Conservation (phyloP, 2,888 invertebrate species). For the Amblyjoppa proteus region DNA sequence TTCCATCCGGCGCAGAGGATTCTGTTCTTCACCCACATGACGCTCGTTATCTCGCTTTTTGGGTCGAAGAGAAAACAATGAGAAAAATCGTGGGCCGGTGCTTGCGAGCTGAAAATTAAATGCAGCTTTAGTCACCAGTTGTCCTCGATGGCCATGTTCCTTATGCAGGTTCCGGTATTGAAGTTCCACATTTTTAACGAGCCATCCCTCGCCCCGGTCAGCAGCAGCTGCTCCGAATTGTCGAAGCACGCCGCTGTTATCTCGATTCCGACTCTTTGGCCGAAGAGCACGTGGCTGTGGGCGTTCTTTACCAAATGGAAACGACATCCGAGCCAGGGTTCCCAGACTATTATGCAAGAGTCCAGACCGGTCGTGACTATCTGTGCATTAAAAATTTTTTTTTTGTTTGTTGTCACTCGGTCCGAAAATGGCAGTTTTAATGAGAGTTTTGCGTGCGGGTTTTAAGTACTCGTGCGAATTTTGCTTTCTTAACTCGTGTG, state of each 20-base stretch:
- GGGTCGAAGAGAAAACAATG: background rate
- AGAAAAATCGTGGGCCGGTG: background rate
- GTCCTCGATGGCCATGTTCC: constrained; percentile 88
- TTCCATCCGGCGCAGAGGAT: constrained; percentile 94
- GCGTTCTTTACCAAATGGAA: constrained; percentile 90
- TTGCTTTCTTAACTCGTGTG: no score
- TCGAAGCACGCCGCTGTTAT: constrained; percentile 93
- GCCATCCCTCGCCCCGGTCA: constrained; percentile 93
- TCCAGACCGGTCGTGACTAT: constrained; percentile 92
- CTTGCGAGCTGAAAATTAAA: background rate
- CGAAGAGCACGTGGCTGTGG: constrained; percentile 89
- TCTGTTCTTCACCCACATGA: constrained; percentile 86
- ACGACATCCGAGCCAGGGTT: constrained; percentile 90
- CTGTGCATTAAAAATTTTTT: constrained; percentile 70
- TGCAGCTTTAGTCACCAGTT: constrained; percentile 85
- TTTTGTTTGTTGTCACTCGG: background rate
- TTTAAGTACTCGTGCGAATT: background rate
- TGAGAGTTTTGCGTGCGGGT: no score
- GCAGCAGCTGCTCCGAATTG: constrained; percentile 89
- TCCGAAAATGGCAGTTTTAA: no score
- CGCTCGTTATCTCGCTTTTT: constrained; percentile 85
- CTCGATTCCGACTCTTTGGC: constrained; percentile 89
- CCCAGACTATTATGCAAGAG: constrained; percentile 94
- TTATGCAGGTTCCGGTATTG: constrained; percentile 91
- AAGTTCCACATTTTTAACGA: constrained; percentile 94